Evolutionary conservation across 2,888 invertebrate genomes (phyloP).

Genomic region (Dryomyza anilis): DNA sequence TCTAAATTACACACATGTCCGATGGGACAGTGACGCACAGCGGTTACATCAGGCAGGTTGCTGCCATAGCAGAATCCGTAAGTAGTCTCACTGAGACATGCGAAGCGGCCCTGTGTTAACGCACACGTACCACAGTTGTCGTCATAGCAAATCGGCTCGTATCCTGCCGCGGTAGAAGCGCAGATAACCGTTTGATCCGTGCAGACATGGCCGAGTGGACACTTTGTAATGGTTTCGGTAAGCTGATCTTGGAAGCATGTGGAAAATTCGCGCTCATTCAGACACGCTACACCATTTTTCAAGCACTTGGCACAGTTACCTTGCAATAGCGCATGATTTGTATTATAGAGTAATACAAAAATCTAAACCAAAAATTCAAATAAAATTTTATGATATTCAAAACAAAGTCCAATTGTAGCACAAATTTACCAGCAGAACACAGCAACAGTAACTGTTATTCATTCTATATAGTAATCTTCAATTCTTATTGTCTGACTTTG

Average conservation of each 20-base stretch:
- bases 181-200: background rate
- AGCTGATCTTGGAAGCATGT: background rate
- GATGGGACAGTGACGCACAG: constrained; percentile 1
- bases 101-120: background rate
- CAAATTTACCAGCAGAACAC: too few relatives aligned
- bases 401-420: too few relatives aligned
- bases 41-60: background rate
- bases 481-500: too few relatives aligned
- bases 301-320: constrained; percentile 9
- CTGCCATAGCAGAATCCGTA: constrained; percentile 17
- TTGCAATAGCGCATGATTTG: background rate
- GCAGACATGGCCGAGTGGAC: constrained; percentile 9
- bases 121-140: constrained; percentile 13
- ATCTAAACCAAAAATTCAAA: too few relatives aligned
- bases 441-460: too few relatives aligned
- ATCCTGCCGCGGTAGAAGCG: background rate
- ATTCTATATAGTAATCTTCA: too few relatives aligned
- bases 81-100: constrained; percentile 10
- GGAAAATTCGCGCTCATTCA: constrained; percentile 6
- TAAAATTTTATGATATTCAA: too few relatives aligned
- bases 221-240: background rate
- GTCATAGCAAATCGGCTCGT: background rate
- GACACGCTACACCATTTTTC: constrained; percentile 10
- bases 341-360: too few relatives aligned
- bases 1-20: constrained; percentile 6